These are phyloP conservation scores for Antechinus flavipes DNA, from an alignment of 2,113 vertebrate genomes.

Conservation along the genomic window DNA sequence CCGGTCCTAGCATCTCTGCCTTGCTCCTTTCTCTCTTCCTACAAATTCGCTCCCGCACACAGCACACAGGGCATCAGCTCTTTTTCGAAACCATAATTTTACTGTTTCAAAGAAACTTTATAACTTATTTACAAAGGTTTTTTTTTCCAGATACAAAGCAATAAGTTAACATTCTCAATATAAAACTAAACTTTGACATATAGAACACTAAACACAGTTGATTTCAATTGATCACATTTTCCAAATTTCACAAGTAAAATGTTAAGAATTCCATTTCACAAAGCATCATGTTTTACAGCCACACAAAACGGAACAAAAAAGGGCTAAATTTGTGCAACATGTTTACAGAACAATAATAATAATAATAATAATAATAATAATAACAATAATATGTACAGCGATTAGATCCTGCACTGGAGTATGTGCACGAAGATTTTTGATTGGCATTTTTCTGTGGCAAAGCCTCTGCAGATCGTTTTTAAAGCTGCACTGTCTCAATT, in stretches of 20 bases:
- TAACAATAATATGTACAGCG: constrained; percentile 87
- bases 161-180: constrained; percentile 99
- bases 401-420: constrained; percentile 80
- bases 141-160: constrained; percentile 91
- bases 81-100: constrained; percentile 96
- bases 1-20: not conserved
- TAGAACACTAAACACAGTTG: constrained; percentile 93
- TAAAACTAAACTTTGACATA: constrained; percentile 99
- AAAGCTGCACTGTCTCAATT: constrained; percentile 81
- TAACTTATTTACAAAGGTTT: constrained; percentile 96
- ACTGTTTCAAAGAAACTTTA: constrained; percentile 96
- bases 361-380: constrained; percentile 75
- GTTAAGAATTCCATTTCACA: constrained; percentile 91
- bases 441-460: constrained; percentile 74
- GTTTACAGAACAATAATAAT: constrained; percentile 86
- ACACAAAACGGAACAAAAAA: constrained; percentile 88
- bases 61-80: constrained; percentile 72
- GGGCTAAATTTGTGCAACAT: constrained; percentile 90
- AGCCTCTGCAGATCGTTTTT: constrained; percentile 64
- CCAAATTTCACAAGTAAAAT: constrained; percentile 91
- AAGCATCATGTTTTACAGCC: constrained; percentile 92
- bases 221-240: constrained; percentile 91
- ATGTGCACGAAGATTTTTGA: constrained; percentile 82
- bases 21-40: not conserved
- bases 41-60: not conserved